phyloP scores from a whole-genome alignment of 2,888 invertebrate species.

The Scaptomyza parva region DNA sequence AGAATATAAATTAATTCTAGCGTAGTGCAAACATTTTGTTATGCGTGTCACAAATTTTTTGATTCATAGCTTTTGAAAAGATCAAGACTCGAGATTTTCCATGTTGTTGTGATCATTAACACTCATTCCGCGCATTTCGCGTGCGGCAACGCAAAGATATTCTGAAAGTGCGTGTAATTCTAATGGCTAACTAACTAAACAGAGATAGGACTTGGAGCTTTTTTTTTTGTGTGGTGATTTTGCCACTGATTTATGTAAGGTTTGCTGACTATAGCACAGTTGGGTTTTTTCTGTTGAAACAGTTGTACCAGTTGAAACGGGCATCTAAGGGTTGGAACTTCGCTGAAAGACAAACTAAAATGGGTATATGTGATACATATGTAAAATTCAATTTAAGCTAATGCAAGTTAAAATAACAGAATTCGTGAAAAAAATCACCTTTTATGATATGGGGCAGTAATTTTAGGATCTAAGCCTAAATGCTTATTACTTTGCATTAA shows the following conservation, averaged over 20 bases:
- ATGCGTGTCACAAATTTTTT: no score
- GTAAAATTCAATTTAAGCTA: constrained; percentile 45
- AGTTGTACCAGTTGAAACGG: no score
- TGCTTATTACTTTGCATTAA: no score
- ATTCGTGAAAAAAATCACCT: constrained; percentile 6
- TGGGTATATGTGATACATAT: neutral
- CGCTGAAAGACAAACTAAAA: neutral
- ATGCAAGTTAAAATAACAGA: constrained; percentile 53
- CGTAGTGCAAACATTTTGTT: no score
- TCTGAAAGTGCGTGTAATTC: constrained; percentile 79
- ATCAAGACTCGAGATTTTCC: no score
- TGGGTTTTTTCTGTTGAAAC: no score
- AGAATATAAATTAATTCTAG: no score
- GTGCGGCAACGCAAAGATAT: constrained; percentile 65
- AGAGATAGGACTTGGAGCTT: constrained; percentile 6
- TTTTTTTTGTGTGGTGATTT: constrained; percentile 21
- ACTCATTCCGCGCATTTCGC: constrained; percentile 13
- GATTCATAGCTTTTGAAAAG: no score
- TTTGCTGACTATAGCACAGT: constrained; percentile 21
- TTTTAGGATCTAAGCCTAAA: no score
- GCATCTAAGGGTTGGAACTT: neutral
- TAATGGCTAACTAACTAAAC: constrained; percentile 59
- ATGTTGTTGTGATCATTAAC: constrained; percentile 2
- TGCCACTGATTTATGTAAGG: constrained; percentile 68
- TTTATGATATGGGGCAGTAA: no score